Conservation (phyloP, 2,888 invertebrate species). For the Thymelicus lineola region DNA sequence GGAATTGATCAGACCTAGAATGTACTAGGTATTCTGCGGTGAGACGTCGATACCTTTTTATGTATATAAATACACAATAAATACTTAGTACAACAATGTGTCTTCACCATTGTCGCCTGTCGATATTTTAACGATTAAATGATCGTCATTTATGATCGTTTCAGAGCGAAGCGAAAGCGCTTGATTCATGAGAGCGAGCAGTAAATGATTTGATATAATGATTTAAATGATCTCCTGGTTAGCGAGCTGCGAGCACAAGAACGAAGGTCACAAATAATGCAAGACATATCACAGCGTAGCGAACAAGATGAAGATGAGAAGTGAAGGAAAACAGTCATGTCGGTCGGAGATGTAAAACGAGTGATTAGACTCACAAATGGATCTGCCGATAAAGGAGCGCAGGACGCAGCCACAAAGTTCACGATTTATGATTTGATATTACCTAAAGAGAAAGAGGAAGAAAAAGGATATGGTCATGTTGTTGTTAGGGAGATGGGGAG, state of each 20-base stretch:
- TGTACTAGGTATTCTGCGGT: neutral
- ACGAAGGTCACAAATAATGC: neutral
- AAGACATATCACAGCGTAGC: neutral
- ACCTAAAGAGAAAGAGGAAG: slow-evolving; percentile 35
- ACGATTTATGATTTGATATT: no score
- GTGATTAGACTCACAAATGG: no score
- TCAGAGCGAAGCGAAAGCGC: slow-evolving; percentile 41
- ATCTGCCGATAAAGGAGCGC: no score
- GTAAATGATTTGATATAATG: no score
- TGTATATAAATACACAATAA: no score
- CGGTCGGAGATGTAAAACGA: no score
- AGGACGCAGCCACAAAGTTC: no score
- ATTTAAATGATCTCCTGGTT: no score
- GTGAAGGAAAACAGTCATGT: neutral
- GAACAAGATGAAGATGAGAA: neutral
- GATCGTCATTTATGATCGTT: slow-evolving; percentile 13
- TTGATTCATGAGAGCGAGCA: slow-evolving; percentile 27
- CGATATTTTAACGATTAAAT: slow-evolving; percentile 5
- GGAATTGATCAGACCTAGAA: neutral
- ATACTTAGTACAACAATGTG: no score
- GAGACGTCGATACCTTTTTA: neutral
- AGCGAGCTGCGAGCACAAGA: neutral
- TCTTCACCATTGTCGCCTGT: no score
- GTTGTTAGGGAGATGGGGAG: slow-evolving; percentile 41
- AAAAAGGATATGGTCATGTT: slow-evolving; percentile 24